Conservation (phyloP, 1,140 invertebrate species). For the Sitobion miscanthi region DNA sequence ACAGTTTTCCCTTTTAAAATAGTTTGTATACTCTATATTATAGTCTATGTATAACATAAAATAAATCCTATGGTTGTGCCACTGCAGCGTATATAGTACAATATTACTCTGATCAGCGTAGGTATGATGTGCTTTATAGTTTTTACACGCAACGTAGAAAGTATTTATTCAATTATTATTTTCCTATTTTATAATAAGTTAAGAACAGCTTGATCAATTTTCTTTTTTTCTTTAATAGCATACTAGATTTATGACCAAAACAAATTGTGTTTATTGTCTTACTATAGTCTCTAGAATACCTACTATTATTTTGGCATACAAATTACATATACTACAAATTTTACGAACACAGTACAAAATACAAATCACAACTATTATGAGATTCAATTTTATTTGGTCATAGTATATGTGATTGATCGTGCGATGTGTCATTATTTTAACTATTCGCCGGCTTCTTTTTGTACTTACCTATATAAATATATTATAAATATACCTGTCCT, state of each 20-base stretch:
- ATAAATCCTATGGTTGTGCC: background rate
- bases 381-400: background rate
- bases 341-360: background rate
- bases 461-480: background rate
- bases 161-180: background rate
- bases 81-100: background rate
- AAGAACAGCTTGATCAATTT: background rate
- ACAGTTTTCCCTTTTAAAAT: background rate
- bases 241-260: background rate
- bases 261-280: background rate
- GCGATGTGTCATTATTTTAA: conserved; percentile 17
- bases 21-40: background rate
- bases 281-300: background rate
- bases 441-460: background rate
- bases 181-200: background rate
- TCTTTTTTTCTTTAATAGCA: background rate
- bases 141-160: background rate
- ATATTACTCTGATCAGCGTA: background rate
- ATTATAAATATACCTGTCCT: no score
- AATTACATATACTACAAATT: background rate
- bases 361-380: background rate
- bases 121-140: background rate
- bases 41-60: background rate
- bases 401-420: conserved; percentile 17
- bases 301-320: background rate